phyloP scores from a whole-genome alignment of 2,797 vertebrate species.

The Tragelaphus eurycerus region DNA sequence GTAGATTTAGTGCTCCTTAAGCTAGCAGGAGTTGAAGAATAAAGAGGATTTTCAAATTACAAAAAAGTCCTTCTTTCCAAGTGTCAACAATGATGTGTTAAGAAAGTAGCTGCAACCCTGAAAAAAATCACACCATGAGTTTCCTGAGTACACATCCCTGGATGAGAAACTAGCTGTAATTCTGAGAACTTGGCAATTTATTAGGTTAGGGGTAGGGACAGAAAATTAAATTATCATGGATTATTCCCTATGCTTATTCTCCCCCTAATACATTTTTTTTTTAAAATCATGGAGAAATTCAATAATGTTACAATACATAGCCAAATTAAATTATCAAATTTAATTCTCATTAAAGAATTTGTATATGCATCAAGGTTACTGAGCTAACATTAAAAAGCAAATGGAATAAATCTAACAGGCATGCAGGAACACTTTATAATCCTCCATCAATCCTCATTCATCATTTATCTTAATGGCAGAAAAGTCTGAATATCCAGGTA shows the following conservation, averaged over 20 bases:
- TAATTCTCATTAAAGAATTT: slow-evolving; percentile 21
- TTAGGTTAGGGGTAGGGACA: background rate
- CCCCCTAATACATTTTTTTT: background rate
- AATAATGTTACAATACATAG: background rate
- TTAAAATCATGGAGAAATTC: background rate
- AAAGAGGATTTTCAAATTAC: slow-evolving; percentile 10
- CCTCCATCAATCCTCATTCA: background rate
- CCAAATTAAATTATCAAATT: background rate
- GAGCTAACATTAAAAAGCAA: background rate
- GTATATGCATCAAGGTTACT: background rate
- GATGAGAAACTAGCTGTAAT: background rate
- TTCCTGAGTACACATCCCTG: background rate
- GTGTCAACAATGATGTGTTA: background rate
- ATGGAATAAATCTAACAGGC: background rate
- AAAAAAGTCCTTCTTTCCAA: slow-evolving; percentile 44
- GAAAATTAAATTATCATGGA: background rate
- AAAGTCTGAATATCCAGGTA: background rate
- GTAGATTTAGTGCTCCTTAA: slow-evolving; percentile 1
- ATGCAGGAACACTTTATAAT: background rate
- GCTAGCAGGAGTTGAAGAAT: slow-evolving; percentile 21
- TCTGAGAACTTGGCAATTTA: background rate
- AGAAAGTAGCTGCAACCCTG: background rate
- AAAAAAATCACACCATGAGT: slow-evolving; percentile 18
- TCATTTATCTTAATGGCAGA: background rate
- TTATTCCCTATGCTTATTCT: background rate